Evolutionary conservation across 2,113 vertebrate species (phyloP), one percentile per base, ranked within the genome.

Genomic region (Anser brachyrhynchus): DNA sequence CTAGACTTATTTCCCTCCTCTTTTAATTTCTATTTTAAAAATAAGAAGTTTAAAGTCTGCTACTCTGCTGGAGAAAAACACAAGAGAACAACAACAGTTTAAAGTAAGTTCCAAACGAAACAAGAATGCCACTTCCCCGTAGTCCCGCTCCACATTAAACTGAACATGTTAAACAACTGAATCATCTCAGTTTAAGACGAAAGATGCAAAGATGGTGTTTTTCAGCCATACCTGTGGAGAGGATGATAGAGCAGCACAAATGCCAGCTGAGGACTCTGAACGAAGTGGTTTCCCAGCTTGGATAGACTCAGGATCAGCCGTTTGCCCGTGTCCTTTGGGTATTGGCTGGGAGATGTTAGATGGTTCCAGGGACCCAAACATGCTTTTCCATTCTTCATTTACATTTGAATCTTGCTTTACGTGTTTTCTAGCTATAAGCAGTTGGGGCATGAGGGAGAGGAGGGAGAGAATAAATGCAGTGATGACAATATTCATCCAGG

Each of bases 341-440:
- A 99, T 96, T 82, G 97, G 96, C 89, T 98, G 94, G 11, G 98
- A 91, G n/a, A 98, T 95, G 77, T 82, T 98, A 6, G 99, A 62
- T 52, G 99, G 98, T 73, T 99, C 99, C 98, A 99, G 97, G 10
- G 99, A 99, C 23, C 99, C 99, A 87, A 99, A 99, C 99, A 99
- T 99, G 97, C 99, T 99, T 97, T 99, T 99, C 99, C 99, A 99
- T 97, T 99, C 99, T 96, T 99, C 99, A 87, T 99, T 99, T 95
- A 99, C 98, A 94, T 98, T 98, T 25, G 99, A 98, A 96, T 99
- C 99, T 97, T 99, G 99, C 95, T 99, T 99, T 23, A 99, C 97
- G 11, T 99, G 99, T 90, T 99, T 99, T 97, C 99, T 98, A 66
- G 99, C 99, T 99, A 82, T 25, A 87, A 92, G 39, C 8, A 84